Conservation (phyloP, 2,113 vertebrate genomes). For the Ranitomeya variabilis region DNA sequence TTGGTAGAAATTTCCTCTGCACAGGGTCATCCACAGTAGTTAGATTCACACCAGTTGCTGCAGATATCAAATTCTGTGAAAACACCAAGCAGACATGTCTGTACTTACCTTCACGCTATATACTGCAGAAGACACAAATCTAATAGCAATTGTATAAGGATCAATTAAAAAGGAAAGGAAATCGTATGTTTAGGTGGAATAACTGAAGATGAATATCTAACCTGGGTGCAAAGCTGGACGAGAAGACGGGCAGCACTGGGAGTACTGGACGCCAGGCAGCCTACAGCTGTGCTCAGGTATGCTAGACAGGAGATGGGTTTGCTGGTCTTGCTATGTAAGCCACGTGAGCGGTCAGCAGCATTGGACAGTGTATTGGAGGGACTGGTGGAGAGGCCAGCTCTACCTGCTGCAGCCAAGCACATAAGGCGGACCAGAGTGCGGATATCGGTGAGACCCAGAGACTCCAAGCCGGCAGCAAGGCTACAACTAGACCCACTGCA, state of each 20-base stretch:
- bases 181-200: too few relatives aligned
- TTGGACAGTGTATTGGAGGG: constrained; percentile 64
- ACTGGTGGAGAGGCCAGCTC: constrained; percentile 91
- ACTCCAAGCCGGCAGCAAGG: constrained; percentile 96
- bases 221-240: constrained; percentile 96
- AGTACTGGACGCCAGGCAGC: constrained; percentile 93
- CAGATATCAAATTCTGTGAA: constrained; percentile 93
- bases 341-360: constrained; percentile 78
- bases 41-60: constrained; percentile 94
- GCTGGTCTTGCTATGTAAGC: constrained; percentile 82
- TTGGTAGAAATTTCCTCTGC: constrained; percentile 94
- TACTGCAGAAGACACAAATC: not conserved
- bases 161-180: not conserved
- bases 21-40: constrained; percentile 96
- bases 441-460: constrained; percentile 93
- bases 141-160: too few relatives aligned
- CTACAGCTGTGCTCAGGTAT: constrained; percentile 95
- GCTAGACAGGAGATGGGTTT: constrained; percentile 97
- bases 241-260: constrained; percentile 92
- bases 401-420: constrained; percentile 93
- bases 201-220: constrained; percentile 59
- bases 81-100: constrained; percentile 55
- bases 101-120: constrained; percentile 7
- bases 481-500: constrained; percentile 97
- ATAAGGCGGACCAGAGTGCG: constrained; percentile 92